These are phyloP conservation scores for Heliocidaris tuberculata DNA, from an alignment of 35 echinoderm and acorn worm genomes.

Conservation along the genomic window DNA sequence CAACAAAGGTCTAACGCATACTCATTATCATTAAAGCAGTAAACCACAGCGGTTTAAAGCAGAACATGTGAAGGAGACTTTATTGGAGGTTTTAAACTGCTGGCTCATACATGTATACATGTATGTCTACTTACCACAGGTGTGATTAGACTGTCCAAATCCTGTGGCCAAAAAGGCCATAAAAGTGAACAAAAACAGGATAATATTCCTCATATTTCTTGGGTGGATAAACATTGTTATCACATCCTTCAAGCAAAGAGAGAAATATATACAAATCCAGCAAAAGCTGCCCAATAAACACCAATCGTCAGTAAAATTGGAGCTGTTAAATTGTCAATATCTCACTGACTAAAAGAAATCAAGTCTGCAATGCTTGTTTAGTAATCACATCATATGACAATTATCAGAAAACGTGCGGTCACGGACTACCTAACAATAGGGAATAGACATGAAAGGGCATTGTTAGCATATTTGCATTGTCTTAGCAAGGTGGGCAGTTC, in stretches of 20 bases:
- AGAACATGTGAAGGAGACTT: too few species aligned
- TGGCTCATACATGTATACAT: too few species aligned
- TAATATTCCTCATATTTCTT: conserved; percentile 26
- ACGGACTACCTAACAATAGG: background rate
- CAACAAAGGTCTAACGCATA: too few species aligned
- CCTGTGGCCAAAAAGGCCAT: background rate
- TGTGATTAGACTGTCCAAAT: background rate
- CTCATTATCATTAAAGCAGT: too few species aligned
- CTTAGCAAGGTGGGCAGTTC: background rate
- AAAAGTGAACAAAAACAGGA: background rate
- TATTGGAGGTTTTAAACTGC: too few species aligned
- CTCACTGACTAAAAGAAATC: background rate
- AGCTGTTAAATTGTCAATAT: too few species aligned
- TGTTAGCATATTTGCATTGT: background rate
- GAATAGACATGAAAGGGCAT: background rate
- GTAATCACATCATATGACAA: background rate
- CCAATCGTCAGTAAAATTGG: background rate
- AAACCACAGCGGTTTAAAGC: too few species aligned
- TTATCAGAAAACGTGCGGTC: background rate
- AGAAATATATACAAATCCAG: background rate
- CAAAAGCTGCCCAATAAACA: background rate
- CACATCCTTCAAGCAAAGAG: conserved; percentile 2
- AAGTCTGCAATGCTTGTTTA: background rate
- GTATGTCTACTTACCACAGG: conserved; percentile 15
- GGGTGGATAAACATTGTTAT: conserved; percentile 7